Base-by-base conservation (phyloP, 1,140 invertebrate species). In the Penaeus japonicus region DNA sequence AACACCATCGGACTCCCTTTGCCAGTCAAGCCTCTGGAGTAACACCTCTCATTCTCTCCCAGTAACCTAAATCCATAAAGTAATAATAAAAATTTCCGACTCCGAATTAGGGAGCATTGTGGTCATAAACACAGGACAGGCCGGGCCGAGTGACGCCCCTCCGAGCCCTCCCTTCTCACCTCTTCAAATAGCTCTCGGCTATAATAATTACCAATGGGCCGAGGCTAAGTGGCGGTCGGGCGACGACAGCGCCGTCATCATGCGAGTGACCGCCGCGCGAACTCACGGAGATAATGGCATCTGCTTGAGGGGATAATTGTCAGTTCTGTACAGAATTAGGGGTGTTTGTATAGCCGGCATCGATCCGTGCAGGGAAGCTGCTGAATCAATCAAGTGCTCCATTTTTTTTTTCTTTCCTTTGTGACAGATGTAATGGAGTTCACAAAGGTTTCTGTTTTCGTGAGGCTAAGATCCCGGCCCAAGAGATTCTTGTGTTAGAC, bases 161-260 rank as follows among this genome's bases (percentile, higher is more conserved):
- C 20, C 59, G 35, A 4, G 18, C 65, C 80, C 75, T 35, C 81
- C 80, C 80, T 82, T 88, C 81, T 55, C 86, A 88, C 86, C 86
- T 88, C 80, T 88, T 78, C 87, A 88, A 88, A 88, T 75, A 88
- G 65, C 87, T 55, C 5, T 5, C 27, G 78, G 87, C 70, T 81
- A 88, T 83, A 78, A 81, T 88, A 88, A 88, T 88, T 88, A 88
- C 87, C 65, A 27, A 27, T 55, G 87, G 86, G n/a, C 54, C 57
- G 65, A 32, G 84, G 84, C 59, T 53, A 30, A 85, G 39, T 75
- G 62, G 79, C 81, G 78, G 86, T 84, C 65, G 57, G 80, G 22
- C 5, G 62, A 53, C 47, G 47, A 53, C 78, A 47, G 77, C 35
- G 70, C n/a, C n/a, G 35, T 30, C 77, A 17, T 47, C 35, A 47